Conservation (phyloP, 2,113 vertebrate species). For the Myocastor coypus region DNA sequence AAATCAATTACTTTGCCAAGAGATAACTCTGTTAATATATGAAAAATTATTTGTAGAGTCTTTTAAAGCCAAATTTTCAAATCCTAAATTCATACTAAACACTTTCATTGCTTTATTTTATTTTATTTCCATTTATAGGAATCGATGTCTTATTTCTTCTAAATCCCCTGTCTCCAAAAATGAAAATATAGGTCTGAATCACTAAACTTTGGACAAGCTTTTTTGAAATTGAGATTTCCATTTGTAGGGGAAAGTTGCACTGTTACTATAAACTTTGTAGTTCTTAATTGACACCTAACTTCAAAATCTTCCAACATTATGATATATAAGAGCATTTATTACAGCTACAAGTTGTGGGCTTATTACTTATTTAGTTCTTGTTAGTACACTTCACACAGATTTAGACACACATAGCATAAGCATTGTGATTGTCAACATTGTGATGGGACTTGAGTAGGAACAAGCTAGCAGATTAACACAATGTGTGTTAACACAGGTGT, state of each 20-base stretch:
- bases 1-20: background rate
- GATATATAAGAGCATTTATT: background rate
- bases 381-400: background rate
- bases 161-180: background rate
- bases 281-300: background rate
- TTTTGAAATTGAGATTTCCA: background rate
- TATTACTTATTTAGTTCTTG: background rate
- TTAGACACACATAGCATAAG: background rate
- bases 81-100: background rate
- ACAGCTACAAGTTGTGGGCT: background rate
- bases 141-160: background rate
- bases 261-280: background rate
- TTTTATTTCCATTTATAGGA: background rate
- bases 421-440: background rate
- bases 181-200: background rate
- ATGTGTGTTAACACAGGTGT: background rate
- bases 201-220: background rate
- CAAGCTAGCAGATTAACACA: background rate
- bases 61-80: background rate
- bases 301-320: constrained; percentile 20
- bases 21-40: background rate
- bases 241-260: background rate
- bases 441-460: background rate
- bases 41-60: background rate
- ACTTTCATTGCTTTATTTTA: background rate